phyloP scores from a whole-genome alignment of 2,113 vertebrate species.

The Anolis sagrei region DNA sequence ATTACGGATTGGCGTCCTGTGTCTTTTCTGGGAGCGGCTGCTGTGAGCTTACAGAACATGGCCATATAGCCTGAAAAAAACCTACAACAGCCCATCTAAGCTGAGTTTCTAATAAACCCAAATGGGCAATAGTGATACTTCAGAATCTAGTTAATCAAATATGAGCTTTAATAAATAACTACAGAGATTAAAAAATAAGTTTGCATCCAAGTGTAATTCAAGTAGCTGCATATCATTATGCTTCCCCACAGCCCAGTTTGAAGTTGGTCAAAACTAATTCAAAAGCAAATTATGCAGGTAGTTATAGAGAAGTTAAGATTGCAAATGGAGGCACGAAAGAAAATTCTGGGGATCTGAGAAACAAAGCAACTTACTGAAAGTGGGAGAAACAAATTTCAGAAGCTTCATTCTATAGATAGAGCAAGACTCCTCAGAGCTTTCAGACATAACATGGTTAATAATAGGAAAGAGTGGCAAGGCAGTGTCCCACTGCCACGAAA shows the following conservation, averaged over 20 bases:
- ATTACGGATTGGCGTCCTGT: too few species aligned
- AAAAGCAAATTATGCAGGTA: background rate
- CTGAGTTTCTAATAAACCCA: too few species aligned
- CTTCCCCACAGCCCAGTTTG: background rate
- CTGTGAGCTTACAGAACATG: too few species aligned
- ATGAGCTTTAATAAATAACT: too few species aligned
- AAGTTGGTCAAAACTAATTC: background rate
- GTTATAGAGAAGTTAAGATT: background rate
- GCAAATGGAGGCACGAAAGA: background rate
- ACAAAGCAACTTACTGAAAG: background rate
- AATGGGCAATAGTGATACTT: too few species aligned
- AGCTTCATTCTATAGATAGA: background rate
- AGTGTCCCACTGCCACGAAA: background rate
- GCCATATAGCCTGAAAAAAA: too few species aligned
- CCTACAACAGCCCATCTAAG: too few species aligned
- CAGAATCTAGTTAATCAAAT: too few species aligned
- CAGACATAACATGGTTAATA: accelerated
- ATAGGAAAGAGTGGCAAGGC: background rate
- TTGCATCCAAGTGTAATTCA: background rate
- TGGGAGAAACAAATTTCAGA: too few species aligned
- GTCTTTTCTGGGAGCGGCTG: too few species aligned
- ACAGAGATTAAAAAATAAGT: background rate
- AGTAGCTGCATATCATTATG: background rate
- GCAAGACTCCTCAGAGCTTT: background rate
- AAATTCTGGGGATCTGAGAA: background rate